Percentiles rank a stretch among this genome's conserved stretches.
Conservation (phyloP, 2,888 invertebrate genomes). For the Drosophila colorata region DNA sequence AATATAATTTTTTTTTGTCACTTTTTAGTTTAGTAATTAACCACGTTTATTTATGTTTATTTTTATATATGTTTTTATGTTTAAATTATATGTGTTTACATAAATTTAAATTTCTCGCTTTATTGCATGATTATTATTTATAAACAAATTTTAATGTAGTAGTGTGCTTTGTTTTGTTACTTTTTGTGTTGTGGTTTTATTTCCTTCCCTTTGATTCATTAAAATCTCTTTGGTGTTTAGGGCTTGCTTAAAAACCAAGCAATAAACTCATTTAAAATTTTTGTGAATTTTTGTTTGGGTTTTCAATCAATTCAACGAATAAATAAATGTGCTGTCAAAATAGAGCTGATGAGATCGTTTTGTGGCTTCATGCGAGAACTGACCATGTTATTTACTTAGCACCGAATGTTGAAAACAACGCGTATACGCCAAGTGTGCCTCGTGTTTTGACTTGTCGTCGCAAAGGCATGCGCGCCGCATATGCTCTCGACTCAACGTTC, state of each 20-base stretch:
- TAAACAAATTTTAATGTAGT: slow-evolving; percentile 14
- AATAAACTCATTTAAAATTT: slow-evolving; percentile 1
- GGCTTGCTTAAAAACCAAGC: background rate
- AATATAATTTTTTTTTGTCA: background rate
- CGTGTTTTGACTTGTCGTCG: slow-evolving; percentile 30
- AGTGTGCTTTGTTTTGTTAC: background rate
- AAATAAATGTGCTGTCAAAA: slow-evolving; percentile 36
- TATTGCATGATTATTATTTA: slow-evolving; percentile 3
- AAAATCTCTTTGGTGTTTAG: background rate
- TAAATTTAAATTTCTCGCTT: background rate
- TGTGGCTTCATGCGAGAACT: slow-evolving; percentile 26
- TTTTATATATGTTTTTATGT: background rate
- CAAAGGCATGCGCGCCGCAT: slow-evolving; percentile 66
- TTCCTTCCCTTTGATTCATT: slow-evolving; percentile 3
- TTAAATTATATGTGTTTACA: background rate
- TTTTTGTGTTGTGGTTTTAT: slow-evolving; percentile 2
- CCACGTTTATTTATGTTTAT: background rate
- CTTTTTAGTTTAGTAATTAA: background rate
- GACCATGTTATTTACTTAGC: slow-evolving; percentile 54
- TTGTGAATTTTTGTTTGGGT: background rate
- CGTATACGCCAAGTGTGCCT: slow-evolving; percentile 58
- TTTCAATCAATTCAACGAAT: slow-evolving; percentile 3
- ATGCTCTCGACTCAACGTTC: slow-evolving; percentile 63
- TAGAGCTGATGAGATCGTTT: slow-evolving; percentile 25
- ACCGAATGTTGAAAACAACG: slow-evolving; percentile 39